Conservation (phyloP, 2,888 invertebrate species). For the Xylophagus ater region DNA sequence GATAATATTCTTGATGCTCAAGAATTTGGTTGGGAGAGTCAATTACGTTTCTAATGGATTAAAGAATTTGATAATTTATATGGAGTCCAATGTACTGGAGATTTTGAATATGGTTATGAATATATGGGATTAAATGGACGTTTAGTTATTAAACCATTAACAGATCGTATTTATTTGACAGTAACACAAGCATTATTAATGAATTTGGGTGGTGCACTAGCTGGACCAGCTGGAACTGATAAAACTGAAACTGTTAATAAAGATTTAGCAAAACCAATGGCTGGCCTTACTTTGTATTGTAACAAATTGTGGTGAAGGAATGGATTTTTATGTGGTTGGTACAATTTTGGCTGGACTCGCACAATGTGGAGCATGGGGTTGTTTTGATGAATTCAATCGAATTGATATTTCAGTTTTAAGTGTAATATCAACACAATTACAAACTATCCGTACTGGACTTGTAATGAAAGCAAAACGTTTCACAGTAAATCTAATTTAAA, state of each 20-base stretch:
- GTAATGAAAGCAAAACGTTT: too few relatives aligned
- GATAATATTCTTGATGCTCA: conserved; percentile 71
- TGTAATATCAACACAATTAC: conserved; percentile 81
- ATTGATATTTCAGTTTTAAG: conserved; percentile 85
- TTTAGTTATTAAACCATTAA: conserved; percentile 79
- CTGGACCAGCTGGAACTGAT: conserved; percentile 80
- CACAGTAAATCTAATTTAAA: too few relatives aligned
- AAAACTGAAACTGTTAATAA: conserved; percentile 90
- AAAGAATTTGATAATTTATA: conserved; percentile 67
- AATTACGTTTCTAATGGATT: conserved; percentile 84
- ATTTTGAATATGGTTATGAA: conserved; percentile 62
- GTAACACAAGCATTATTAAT: conserved; percentile 82
- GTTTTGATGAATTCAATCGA: conserved; percentile 85
- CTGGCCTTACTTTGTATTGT: conserved; percentile 83
- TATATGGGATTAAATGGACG: conserved; percentile 80
- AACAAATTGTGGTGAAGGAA: conserved; percentile 81
- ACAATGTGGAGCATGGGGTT: conserved; percentile 86
- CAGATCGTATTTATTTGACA: conserved; percentile 78
- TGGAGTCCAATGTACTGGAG: conserved; percentile 59
- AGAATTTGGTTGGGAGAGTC: conserved; percentile 92
- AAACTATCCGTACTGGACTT: too few relatives aligned
- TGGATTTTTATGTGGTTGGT: conserved; percentile 56
- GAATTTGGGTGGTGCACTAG: conserved; percentile 79
- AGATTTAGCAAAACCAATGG: conserved; percentile 76
- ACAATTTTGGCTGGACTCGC: conserved; percentile 81